Base-by-base conservation (phyloP, 2,888 invertebrate species). In the Drosophila tanythrix region DNA sequence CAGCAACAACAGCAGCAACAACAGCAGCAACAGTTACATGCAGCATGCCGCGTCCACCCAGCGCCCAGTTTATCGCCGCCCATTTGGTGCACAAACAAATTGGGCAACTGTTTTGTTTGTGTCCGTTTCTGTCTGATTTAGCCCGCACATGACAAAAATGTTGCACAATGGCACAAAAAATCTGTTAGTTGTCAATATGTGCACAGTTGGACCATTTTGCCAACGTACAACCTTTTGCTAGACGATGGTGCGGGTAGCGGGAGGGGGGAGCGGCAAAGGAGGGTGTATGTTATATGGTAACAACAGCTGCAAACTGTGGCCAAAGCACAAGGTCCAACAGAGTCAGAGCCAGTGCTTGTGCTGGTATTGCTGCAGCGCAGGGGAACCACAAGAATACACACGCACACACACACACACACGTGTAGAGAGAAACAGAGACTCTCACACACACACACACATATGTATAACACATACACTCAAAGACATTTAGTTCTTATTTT, bases 131-230 rank as follows among this genome's bases (percentile, higher is more conserved):
- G 81, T 72, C 78, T 78, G 78, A 78, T 71, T 83, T 76, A 79
- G 80, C 83, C 88, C 80, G 83, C 86, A 83, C 76, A 85, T 82
- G 88, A 85, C 77, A 82, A 88, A 85, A 72, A 80, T 81, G 73
- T 72, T 83, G 68, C 81, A 86, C 85, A 88, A 88, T 75, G 55
- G 66, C 70, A 81, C 70, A 81, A 79, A 79, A 82, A 83, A 83
- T 88, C 85, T 85, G 88, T 85, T 74, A 79, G 74, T 70, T 83
- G 83, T 83, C 88, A 85, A 79, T 83, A 77, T 81, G 81, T 70
- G 87, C 79, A 81, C 81, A 79, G 77, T 79, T 76, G 79, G 81
- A 73, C 81, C 72, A 81, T 81, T 81, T 79, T 74, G 70, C 70
- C 71, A 68, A 82, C 68, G 86, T 83, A 79, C 87, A 83, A 71